These are phyloP conservation scores for Ptychochromis oligacanthus DNA, from an alignment of 2,113 vertebrate genomes.

Conservation along the genomic window DNA sequence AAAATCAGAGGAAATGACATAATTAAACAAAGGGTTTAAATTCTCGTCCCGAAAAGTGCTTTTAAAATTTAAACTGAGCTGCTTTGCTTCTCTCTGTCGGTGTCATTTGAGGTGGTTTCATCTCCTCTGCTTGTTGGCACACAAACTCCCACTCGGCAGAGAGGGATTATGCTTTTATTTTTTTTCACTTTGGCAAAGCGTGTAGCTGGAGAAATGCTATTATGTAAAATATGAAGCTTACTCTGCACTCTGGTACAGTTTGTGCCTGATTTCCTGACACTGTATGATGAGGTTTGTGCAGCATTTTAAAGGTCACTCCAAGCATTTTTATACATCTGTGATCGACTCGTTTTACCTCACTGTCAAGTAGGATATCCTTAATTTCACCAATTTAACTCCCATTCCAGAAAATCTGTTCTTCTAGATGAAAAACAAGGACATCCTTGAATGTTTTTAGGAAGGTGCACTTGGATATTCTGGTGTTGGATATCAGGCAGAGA, in stretches of 20 bases:
- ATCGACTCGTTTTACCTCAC: not conserved
- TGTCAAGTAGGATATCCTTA: not conserved
- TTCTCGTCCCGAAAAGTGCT: not conserved
- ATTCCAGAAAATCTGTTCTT: not conserved
- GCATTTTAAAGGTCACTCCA: constrained; percentile 22
- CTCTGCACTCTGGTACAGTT: constrained; percentile 38
- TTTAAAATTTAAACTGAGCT: not conserved
- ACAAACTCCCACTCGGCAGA: constrained; percentile 5
- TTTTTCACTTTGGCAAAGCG: constrained; percentile 17
- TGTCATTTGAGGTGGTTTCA: constrained; percentile 29
- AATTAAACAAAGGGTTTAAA: not conserved
- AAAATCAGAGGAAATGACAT: not conserved
- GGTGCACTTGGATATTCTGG: not conserved
- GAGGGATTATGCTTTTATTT: constrained; percentile 37
- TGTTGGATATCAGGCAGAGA: constrained; percentile 15
- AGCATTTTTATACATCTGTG: not conserved
- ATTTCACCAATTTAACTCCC: not conserved
- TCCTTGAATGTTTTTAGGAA: constrained; percentile 13
- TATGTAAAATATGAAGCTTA: constrained; percentile 61
- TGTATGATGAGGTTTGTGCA: constrained; percentile 13
- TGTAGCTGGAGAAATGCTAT: constrained; percentile 46
- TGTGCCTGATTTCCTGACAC: constrained; percentile 27
- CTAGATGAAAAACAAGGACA: constrained; percentile 19
- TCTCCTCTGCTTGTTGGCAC: constrained; percentile 24
- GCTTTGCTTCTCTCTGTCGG: not conserved